phyloP scores from a whole-genome alignment of 2,113 vertebrate species.

The Cyphomyrus discorhynchus region DNA sequence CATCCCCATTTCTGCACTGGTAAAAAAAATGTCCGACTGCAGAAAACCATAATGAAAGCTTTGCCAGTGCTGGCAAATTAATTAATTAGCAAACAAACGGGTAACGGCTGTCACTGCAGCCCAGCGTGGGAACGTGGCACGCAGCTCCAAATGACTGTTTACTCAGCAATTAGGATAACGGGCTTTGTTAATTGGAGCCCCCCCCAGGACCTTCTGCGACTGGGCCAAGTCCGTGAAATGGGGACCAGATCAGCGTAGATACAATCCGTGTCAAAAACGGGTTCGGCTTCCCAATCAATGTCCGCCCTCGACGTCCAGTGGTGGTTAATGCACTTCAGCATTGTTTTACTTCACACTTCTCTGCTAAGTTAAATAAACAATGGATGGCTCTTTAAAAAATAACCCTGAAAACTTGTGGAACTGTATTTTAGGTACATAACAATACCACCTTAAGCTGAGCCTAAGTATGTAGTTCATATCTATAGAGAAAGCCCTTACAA shows the following conservation, averaged over 20 bases:
- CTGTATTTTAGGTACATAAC: too few species aligned
- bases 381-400: not conserved
- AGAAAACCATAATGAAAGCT: not conserved
- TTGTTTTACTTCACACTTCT: not conserved
- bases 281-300: not conserved
- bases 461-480: not conserved
- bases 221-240: not conserved
- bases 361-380: not conserved
- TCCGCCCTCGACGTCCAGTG: not conserved
- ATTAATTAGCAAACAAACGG: slow-evolving; percentile 4
- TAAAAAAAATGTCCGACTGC: not conserved
- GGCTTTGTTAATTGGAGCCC: slow-evolving; percentile 37
- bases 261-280: not conserved
- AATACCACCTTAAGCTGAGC: not conserved
- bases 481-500: not conserved
- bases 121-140: slow-evolving; percentile 16
- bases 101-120: slow-evolving; percentile 19
- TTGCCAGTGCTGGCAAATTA: not conserved
- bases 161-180: slow-evolving; percentile 27
- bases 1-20: not conserved
- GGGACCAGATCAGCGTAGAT: not conserved
- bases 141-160: slow-evolving; percentile 39
- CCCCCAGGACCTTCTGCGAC: not conserved
- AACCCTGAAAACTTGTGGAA: too few species aligned
- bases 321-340: not conserved